Conservation (phyloP, 2,888 invertebrate genomes). For the Heteromyza rotundicornis region DNA sequence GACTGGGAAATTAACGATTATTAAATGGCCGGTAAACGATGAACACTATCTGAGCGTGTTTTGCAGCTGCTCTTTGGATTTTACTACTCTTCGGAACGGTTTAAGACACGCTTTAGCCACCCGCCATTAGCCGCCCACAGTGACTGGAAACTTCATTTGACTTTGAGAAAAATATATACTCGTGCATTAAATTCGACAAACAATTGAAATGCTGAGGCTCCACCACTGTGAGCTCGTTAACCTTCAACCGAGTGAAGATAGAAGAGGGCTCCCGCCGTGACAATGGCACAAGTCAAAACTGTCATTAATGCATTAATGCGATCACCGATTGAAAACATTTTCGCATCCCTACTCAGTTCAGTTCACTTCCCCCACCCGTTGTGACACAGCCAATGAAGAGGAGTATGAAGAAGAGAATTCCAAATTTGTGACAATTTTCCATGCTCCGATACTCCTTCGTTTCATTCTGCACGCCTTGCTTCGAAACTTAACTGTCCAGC, state of each 20-base stretch:
- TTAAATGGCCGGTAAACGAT: too few species aligned
- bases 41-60: too few species aligned
- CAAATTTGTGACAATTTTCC: conserved; percentile 9
- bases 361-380: neutral
- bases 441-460: neutral
- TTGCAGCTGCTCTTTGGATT: too few species aligned
- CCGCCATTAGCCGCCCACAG: too few species aligned
- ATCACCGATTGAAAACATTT: conserved; percentile 14
- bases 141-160: neutral
- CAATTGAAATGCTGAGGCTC: neutral
- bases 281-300: neutral
- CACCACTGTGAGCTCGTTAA: conserved; percentile 18
- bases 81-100: too few species aligned
- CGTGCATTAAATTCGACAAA: neutral
- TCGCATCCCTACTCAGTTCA: neutral
- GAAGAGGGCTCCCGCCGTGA: neutral
- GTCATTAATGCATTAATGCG: conserved; percentile 4
- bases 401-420: neutral
- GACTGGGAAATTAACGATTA: too few species aligned
- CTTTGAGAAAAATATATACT: too few species aligned
- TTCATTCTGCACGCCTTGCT: neutral
- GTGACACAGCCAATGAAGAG: neutral
- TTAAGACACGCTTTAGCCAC: too few species aligned
- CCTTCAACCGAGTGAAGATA: conserved; percentile 18
- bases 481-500: too few species aligned